Base-by-base conservation (phyloP, 2,888 invertebrate species). In the Cataglyphis cursor region DNA sequence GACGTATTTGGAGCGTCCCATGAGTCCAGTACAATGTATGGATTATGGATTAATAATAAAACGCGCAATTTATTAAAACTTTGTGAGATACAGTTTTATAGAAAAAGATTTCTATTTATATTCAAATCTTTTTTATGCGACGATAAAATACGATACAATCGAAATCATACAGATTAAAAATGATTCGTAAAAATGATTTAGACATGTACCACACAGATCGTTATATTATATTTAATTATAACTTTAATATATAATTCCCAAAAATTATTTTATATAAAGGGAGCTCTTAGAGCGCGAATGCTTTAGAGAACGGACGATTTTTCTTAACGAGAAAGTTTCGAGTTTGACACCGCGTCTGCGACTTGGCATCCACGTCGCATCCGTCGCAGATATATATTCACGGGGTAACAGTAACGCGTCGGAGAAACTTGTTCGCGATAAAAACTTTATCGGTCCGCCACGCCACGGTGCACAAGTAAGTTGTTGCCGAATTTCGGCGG, bases 391-490 rank as follows among this genome's bases (percentile, higher is more conserved):
- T 31, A 51, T 68, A 59, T 59, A 68, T 80, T 35, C 72, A 10
- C 28, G 31, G 41, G 31, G 24, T 70, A 35, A 78, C 70, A 70
- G 57, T 68, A 54, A 59, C 72, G 70, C 78, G 59, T 21, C 59
- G 8, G 31, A 28, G 57, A 70, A 80, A 80, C 78, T 80, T 80
- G 24, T 80, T 61, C 41, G 72, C 12, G 78, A 80, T 80, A 80
- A 80, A 80, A 80, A 80, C 72, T 80, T 80, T 80, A 80, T 80
- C 78, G 44, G 64, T 41, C 70, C 41, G 44, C 72, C 72, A 70
- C 78, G 72, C 59, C 78, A 80, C 72, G 59, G 38, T 59, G 78
- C 78, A 80, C 78, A 80, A 70, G 78, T 80, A 80, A 80, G 72
- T 80, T 80, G 78, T 80, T 80, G 72, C 78, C 78, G 72, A 70